Percentiles rank a stretch among this genome's conserved stretches.
Evolutionary conservation across 2,113 vertebrate genomes (phyloP).

Genomic region (Neoarius graeffei): DNA sequence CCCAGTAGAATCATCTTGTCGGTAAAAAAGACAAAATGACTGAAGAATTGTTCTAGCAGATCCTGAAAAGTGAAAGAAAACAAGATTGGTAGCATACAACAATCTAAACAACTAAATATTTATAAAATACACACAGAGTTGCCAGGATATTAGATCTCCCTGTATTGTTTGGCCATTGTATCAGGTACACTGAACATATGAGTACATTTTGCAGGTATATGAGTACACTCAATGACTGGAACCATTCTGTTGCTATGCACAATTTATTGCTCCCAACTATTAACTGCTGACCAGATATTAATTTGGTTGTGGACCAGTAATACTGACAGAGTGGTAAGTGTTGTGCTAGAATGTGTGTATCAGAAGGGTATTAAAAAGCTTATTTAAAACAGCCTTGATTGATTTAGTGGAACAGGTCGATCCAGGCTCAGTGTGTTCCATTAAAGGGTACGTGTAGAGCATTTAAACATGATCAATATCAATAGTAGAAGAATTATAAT

Average conservation of each 20-base stretch:
- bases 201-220: neutral
- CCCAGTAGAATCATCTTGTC: constrained; percentile 8
- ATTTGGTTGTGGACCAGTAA: no score
- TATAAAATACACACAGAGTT: neutral
- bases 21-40: constrained; percentile 26
- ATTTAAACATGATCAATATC: no score
- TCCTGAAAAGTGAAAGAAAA: constrained; percentile 28
- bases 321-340: neutral
- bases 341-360: neutral
- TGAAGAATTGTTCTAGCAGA: constrained; percentile 41
- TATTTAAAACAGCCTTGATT: neutral
- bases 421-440: neutral
- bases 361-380: neutral
- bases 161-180: neutral
- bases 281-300: neutral
- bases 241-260: no score
- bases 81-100: neutral
- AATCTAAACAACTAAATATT: neutral
- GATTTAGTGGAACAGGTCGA: neutral
- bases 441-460: no score
- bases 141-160: neutral
- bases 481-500: no score
- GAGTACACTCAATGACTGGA: neutral
- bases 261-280: neutral
- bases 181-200: neutral